These are phyloP conservation scores for Tridacna crocea DNA, from an alignment of 2,888 invertebrate species.

Conservation along the genomic window DNA sequence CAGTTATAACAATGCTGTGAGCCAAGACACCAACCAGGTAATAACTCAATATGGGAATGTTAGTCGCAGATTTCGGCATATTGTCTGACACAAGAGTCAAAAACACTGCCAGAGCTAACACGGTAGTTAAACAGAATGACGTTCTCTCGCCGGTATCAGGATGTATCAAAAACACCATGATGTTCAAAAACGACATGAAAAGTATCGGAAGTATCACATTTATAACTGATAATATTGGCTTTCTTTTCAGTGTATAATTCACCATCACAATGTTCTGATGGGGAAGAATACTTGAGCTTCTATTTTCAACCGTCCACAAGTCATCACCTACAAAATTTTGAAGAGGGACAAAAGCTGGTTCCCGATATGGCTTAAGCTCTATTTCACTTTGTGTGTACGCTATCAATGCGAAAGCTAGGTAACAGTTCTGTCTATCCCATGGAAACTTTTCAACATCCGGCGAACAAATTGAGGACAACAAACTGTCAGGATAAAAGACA, in stretches of 20 bases:
- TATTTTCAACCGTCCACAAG: neutral
- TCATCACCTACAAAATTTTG: slow-evolving; percentile 2
- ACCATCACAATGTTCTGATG: neutral
- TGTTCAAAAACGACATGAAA: neutral
- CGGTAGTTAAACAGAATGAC: neutral
- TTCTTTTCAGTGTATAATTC: neutral
- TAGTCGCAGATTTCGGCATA: slow-evolving; percentile 16
- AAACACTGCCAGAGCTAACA: slow-evolving; percentile 10
- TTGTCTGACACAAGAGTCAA: slow-evolving; percentile 11
- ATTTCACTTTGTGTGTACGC: neutral
- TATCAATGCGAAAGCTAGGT: neutral
- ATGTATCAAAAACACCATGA: slow-evolving; percentile 9
- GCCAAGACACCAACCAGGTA: neutral
- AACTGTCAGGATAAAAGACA: slow-evolving; percentile 9
- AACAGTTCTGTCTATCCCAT: neutral
- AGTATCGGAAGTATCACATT: neutral
- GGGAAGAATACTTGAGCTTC: neutral
- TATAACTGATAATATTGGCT: neutral
- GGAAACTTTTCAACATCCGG: slow-evolving; percentile 1
- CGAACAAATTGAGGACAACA: slow-evolving; percentile 2
- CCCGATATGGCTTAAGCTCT: neutral
- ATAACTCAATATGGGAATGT: slow-evolving; percentile 1
- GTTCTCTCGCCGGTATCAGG: slow-evolving; percentile 5
- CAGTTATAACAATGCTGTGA: neutral
- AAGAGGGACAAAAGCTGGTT: neutral